These are phyloP conservation scores for Acestrorhynchus altus DNA, from an alignment of 2,797 vertebrate genomes.

Conservation along the genomic window DNA sequence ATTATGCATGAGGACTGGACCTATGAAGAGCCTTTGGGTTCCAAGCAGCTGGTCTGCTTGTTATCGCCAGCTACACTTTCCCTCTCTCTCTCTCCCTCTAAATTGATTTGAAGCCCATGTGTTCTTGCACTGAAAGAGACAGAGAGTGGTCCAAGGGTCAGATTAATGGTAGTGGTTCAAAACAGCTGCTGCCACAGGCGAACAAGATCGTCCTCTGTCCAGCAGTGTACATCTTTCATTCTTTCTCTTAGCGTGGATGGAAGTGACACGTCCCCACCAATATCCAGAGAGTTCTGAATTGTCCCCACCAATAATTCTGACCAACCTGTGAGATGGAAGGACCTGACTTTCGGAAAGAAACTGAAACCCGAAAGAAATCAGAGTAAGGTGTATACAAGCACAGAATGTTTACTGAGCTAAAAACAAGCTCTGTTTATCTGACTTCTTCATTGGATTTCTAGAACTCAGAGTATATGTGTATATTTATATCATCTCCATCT, in stretches of 20 bases:
- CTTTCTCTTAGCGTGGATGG: conserved; percentile 11
- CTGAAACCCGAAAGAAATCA: too few species aligned
- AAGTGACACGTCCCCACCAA: too few species aligned
- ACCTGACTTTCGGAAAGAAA: too few species aligned
- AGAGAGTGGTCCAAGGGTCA: conserved; percentile 35
- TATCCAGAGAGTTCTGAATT: too few species aligned
- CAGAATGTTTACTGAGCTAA: too few species aligned
- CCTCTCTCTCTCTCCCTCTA: conserved; percentile 37
- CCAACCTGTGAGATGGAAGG: too few species aligned
- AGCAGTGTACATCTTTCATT: conserved; percentile 4
- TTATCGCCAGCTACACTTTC: conserved; percentile 40
- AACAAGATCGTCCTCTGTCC: conserved; percentile 19
- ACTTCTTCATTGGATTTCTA: too few species aligned
- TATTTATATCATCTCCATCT: too few species aligned
- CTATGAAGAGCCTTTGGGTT: conserved; percentile 27
- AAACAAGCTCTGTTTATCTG: too few species aligned
- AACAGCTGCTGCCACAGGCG: conserved; percentile 53
- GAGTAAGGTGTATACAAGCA: too few species aligned
- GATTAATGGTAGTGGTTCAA: conserved; percentile 39
- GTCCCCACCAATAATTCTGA: too few species aligned
- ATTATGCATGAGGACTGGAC: conserved; percentile 7
- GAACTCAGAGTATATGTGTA: too few species aligned
- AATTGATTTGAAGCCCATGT: conserved; percentile 45
- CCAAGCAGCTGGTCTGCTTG: conserved; percentile 48
- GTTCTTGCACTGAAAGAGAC: conserved; percentile 25